Conservation (phyloP, 2,888 invertebrate genomes). For the Temnothorax unifasciatus region DNA sequence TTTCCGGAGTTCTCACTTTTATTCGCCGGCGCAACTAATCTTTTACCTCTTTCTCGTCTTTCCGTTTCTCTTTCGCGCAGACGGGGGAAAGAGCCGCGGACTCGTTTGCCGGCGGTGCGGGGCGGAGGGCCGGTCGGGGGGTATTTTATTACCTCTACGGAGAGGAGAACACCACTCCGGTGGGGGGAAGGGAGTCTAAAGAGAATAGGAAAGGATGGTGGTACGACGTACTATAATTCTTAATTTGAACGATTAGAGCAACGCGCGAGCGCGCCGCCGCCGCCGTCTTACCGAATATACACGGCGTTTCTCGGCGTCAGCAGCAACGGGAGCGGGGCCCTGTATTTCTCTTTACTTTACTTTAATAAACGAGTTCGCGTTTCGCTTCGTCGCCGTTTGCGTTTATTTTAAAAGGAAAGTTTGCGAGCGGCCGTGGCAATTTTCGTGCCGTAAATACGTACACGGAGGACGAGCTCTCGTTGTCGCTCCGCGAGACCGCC, state of each 20-base stretch:
- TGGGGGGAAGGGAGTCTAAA: slow-evolving; percentile 52
- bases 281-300: slow-evolving; percentile 59
- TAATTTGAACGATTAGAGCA: slow-evolving; percentile 73
- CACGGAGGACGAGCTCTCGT: slow-evolving; percentile 40
- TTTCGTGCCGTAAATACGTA: slow-evolving; percentile 51
- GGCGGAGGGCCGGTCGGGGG: slow-evolving; percentile 32
- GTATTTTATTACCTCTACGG: slow-evolving; percentile 71
- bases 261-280: slow-evolving; percentile 34
- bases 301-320: slow-evolving; percentile 15
- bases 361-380: slow-evolving; percentile 55
- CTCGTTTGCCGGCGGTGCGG: slow-evolving; percentile 13
- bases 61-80: slow-evolving; percentile 48
- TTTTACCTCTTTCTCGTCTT: slow-evolving; percentile 20
- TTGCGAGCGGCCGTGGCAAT: slow-evolving; percentile 56
- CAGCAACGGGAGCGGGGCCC: not conserved
- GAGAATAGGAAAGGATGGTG: slow-evolving; percentile 72
- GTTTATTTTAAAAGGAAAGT: slow-evolving; percentile 59
- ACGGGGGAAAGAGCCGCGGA: slow-evolving; percentile 51
- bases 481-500: slow-evolving; percentile 1
- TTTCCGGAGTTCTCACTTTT: slow-evolving; percentile 70
- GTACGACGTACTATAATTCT: slow-evolving; percentile 70
- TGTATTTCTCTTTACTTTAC: slow-evolving; percentile 54
- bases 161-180: slow-evolving; percentile 51
- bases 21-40: slow-evolving; percentile 42
- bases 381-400: slow-evolving; percentile 49